phyloP scores from a whole-genome alignment of 2,797 vertebrate genomes.

The Odontamblyopus rebecca region DNA sequence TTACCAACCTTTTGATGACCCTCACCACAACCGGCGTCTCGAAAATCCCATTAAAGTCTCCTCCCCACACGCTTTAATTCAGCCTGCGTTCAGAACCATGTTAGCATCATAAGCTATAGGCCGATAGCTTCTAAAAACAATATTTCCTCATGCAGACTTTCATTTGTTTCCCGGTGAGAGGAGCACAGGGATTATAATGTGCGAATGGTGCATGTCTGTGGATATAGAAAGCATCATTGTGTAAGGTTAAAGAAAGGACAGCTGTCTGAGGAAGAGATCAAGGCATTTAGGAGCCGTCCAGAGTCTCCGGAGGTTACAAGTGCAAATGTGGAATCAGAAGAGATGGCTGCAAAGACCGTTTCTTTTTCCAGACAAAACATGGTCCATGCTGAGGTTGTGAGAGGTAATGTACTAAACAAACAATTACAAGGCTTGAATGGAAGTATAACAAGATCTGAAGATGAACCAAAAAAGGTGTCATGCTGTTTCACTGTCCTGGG shows the following conservation, averaged over 20 bases:
- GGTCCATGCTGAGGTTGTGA: not conserved
- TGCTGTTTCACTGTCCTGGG: too few relatives aligned
- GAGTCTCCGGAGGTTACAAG: slow-evolving; percentile 11
- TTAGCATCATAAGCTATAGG: slow-evolving; percentile 23
- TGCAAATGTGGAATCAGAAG: slow-evolving; percentile 25
- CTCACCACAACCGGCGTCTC: not conserved
- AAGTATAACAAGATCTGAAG: too few relatives aligned
- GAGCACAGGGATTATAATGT: slow-evolving; percentile 31
- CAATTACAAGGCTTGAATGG: not conserved
- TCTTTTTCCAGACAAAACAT: not conserved
- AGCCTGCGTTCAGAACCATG: slow-evolving; percentile 16
- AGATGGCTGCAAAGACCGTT: slow-evolving; percentile 6
- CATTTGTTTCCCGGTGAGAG: slow-evolving; percentile 22
- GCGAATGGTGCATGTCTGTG: slow-evolving; percentile 18
- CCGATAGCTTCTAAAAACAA: slow-evolving; percentile 2
- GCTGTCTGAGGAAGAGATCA: slow-evolving; percentile 19
- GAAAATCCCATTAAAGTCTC: slow-evolving; percentile 42
- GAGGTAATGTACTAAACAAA: not conserved
- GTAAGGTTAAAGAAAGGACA: slow-evolving; percentile 57
- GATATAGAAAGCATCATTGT: not conserved
- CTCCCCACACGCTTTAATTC: slow-evolving; percentile 5
- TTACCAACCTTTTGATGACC: not conserved
- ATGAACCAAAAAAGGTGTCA: too few relatives aligned
- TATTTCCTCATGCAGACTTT: not conserved
- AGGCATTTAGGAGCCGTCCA: slow-evolving; percentile 25